A percentile compares a stretch with the other conserved stretches of the same genome.
These are phyloP conservation scores for Bolinopsis microptera DNA, from an alignment of 37 sponge, comb jelly and placozoan genomes.

Conservation along the genomic window DNA sequence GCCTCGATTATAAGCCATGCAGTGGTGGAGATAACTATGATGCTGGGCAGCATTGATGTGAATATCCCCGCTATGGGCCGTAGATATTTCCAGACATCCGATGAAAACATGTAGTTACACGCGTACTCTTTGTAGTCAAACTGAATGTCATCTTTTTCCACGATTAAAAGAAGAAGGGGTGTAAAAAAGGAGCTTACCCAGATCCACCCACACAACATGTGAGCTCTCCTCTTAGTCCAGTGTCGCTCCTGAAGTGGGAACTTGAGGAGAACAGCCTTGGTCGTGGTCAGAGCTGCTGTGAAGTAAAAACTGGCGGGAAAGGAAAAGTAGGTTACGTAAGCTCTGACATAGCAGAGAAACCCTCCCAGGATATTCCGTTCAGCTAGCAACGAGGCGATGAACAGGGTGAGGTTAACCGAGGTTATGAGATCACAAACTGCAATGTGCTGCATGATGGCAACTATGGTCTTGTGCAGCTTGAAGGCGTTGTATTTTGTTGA, in stretches of 20 bases:
- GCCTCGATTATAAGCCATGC: not conserved
- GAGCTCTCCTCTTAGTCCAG: not conserved
- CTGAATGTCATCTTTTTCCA: not conserved
- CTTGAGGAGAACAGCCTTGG: not conserved
- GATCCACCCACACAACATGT: not conserved
- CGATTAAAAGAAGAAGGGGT: not conserved
- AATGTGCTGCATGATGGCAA: not conserved
- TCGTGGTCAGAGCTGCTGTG: not conserved
- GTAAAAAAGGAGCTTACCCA: not conserved
- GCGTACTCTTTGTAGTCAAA: not conserved
- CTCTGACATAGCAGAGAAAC: not conserved
- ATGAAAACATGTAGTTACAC: not conserved
- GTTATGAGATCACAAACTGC: conserved; percentile 21
- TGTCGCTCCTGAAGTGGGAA: not conserved
- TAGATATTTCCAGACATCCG: not conserved
- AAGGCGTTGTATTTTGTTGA: not conserved
- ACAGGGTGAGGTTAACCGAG: not conserved
- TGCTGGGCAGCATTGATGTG: not conserved
- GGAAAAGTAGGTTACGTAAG: not conserved
- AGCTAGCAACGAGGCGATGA: not conserved
- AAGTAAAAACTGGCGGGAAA: conserved; percentile 26
- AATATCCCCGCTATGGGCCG: not conserved
- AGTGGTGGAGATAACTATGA: not conserved
- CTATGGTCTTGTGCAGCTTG: not conserved
- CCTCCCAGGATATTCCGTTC: not conserved